phyloP scores from a whole-genome alignment of 1,140 invertebrate genomes.

The Pseudomyrmex flavicornis region DNA sequence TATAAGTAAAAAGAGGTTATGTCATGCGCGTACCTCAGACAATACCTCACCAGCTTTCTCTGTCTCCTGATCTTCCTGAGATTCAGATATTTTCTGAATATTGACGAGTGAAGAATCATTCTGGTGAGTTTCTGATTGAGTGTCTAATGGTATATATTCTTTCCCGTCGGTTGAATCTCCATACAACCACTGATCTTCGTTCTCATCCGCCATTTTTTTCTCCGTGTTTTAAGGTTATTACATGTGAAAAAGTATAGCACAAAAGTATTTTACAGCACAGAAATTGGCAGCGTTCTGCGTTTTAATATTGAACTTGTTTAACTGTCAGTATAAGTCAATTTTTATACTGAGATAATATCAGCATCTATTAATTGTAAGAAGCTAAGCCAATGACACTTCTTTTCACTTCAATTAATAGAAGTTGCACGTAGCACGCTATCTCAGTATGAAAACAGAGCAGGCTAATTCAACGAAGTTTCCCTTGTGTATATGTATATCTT shows the following conservation, averaged over 20 bases:
- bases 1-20: conserved; percentile 70
- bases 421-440: no score
- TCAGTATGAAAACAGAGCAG: no score
- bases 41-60: conserved; percentile 64
- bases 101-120: conserved; percentile 71
- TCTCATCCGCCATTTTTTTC: conserved; percentile 88
- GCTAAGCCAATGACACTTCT: no score
- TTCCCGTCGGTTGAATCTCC: conserved; percentile 86
- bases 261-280: no score
- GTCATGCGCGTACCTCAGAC: conserved; percentile 64
- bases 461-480: no score
- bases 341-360: no score
- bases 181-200: conserved; percentile 92
- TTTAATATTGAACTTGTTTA: no score
- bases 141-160: conserved; percentile 72
- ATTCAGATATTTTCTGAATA: conserved; percentile 76
- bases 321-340: no score
- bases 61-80: conserved; percentile 66
- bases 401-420: no score
- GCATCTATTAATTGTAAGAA: no score
- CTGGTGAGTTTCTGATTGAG: conserved; percentile 76
- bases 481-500: no score
- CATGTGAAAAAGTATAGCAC: neutral
- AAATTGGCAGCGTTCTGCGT: no score
- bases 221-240: conserved; percentile 18